Percentiles rank a stretch among this genome's conserved stretches.
These are phyloP conservation scores for Tringa solitaria DNA, from an alignment of 2,113 vertebrate genomes.

Conservation along the genomic window DNA sequence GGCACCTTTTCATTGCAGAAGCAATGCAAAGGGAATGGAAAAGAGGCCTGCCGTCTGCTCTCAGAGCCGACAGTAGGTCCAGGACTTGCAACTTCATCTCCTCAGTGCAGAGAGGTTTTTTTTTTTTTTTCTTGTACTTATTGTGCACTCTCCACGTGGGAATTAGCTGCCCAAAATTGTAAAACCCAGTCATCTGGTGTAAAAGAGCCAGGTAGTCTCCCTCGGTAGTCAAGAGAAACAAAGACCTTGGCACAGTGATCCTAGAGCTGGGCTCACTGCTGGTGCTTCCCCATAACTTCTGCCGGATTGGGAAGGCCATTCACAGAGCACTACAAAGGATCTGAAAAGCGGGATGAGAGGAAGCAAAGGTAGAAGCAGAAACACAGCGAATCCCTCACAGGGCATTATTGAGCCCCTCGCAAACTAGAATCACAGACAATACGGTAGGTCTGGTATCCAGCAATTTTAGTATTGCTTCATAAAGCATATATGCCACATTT, in stretches of 20 bases:
- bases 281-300: background rate
- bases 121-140: background rate
- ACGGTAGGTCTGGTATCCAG: background rate
- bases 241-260: background rate
- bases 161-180: background rate
- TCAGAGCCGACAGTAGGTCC: background rate
- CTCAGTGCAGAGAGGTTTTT: background rate
- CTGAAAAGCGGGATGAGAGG: background rate
- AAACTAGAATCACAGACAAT: background rate
- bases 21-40: background rate
- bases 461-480: background rate
- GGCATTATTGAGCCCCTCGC: background rate
- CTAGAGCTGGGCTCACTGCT: background rate
- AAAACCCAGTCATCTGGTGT: background rate
- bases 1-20: background rate
- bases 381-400: rapidly evolving
- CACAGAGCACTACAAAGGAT: background rate
- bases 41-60: background rate
- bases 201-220: background rate
- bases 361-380: background rate
- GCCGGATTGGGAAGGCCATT: background rate
- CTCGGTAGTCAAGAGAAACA: background rate
- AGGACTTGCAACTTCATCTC: background rate
- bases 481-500: background rate
- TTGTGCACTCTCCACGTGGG: background rate